These are phyloP conservation scores for Channallabes apus DNA, from an alignment of 2,797 vertebrate species.

Conservation along the genomic window DNA sequence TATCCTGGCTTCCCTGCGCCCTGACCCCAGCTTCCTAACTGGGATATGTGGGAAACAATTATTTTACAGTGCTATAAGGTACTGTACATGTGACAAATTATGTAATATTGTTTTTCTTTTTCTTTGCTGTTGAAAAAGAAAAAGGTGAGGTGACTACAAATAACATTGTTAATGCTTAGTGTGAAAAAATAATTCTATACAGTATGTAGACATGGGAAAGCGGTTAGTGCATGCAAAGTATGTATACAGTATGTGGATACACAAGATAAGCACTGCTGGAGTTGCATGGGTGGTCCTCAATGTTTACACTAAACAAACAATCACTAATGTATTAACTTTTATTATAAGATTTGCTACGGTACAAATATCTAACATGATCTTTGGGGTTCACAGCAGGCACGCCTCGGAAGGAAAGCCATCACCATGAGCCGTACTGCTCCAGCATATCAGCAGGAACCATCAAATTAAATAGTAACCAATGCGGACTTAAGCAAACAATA, in stretches of 20 bases:
- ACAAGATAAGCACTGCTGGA: background rate
- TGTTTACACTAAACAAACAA: background rate
- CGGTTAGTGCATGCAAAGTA: background rate
- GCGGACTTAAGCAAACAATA: background rate
- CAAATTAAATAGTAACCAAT: background rate
- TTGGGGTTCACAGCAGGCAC: background rate
- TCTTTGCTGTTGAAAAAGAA: background rate
- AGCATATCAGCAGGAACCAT: background rate
- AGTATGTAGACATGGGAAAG: background rate
- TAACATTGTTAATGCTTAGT: background rate
- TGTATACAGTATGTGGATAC: background rate
- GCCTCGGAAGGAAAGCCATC: background rate
- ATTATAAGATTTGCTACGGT: background rate
- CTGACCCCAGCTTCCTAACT: too few relatives aligned
- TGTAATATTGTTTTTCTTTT: background rate
- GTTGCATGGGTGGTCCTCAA: background rate
- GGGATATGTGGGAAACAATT: too few relatives aligned
- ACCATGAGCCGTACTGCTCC: background rate
- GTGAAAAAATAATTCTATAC: background rate
- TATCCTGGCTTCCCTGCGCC: too few relatives aligned
- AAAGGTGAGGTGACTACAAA: background rate
- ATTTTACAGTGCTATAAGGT: too few relatives aligned
- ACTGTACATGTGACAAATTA: background rate
- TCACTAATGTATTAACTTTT: background rate
- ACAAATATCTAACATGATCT: background rate